Base-by-base conservation (phyloP, 2,888 invertebrate genomes). In the Sinohyriopsis cumingii region DNA sequence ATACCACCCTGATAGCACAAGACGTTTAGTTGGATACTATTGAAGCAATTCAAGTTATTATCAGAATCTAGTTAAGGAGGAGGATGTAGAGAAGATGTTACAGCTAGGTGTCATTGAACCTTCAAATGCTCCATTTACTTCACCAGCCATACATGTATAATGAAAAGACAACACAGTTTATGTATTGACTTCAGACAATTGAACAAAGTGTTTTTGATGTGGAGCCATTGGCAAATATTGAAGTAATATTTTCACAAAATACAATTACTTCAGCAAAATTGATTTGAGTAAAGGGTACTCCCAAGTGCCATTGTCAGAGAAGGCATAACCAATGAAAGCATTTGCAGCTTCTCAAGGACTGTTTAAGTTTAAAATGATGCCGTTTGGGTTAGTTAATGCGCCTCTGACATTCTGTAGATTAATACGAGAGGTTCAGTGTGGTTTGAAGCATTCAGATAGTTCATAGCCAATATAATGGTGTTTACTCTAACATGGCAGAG, bases 221-320 rank as follows among this genome's bases (percentile, higher is more conserved):
- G 12, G 84, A 82, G 64, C 79, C 81, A 9, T 74, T 82, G 60
- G 72, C 71, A 9, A 73, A 77, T 55, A 45, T 66, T 15, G 82
- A 81, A 15, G 72, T 73, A 28, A 76, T 82, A 7, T 79, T 81
- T 76, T 65, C 68, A 4, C 71, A 7, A 56, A 60, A 7, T 59
- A 65, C 54, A 76, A 70, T 57, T 81, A 71, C 68, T 69, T 80
- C 59, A 64, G 69, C 4, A 77, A 72, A 55, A 28, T 79, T 20
- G 77, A 79, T 68, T 45, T 79, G 15, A 57, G 70, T 2, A 79
- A 81, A 59, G 81, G 77, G 1, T 79, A 79, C 57, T 81, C 77
- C 79, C 79, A 82, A 55, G 57, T 81, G 9, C 68, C 72, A 18
- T 25, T 81, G 64, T 54, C 57, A 3, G 65, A 69, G n/a, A 25